A percentile compares a stretch with the other conserved stretches of the same genome.
phyloP scores from a whole-genome alignment of 2,797 vertebrate species.

The Hozukius guyotensis region DNA sequence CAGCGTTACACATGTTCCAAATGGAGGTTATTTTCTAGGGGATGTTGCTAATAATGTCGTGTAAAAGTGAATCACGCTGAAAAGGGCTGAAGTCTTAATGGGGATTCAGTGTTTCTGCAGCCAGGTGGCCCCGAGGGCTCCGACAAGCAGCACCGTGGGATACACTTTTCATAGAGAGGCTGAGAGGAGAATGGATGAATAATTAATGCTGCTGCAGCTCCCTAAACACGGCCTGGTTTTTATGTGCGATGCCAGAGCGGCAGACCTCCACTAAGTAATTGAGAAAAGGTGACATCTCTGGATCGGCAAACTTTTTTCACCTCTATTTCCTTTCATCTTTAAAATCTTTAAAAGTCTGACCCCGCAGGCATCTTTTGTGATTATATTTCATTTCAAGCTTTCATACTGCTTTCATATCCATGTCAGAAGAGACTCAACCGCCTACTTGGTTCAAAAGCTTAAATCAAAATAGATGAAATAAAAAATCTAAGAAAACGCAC shows the following conservation, averaged over 20 bases:
- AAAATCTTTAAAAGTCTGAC: not conserved
- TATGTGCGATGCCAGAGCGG: not conserved
- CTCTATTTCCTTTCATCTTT: constrained; percentile 1
- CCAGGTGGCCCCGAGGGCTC: constrained; percentile 63
- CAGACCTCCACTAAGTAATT: not conserved
- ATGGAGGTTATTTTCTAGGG: constrained; percentile 44
- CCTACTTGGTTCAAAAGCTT: not conserved
- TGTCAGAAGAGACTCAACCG: not conserved
- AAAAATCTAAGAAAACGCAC: not conserved
- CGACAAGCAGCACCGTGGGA: constrained; percentile 23
- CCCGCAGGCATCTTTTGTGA: not conserved
- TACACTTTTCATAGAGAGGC: constrained; percentile 54
- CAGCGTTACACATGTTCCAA: constrained; percentile 59
- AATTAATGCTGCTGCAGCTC: constrained; percentile 56
- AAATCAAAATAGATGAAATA: not conserved
- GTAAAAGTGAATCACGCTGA: constrained; percentile 47
- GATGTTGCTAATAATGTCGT: constrained; percentile 46
- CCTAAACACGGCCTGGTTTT: constrained; percentile 11
- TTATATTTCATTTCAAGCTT: constrained; percentile 1
- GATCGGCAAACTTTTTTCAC: not conserved
- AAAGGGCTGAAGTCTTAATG: constrained; percentile 74
- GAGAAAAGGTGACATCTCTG: constrained; percentile 25
- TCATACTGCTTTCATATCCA: not conserved
- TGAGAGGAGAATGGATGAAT: constrained; percentile 61
- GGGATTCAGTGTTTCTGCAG: constrained; percentile 72